Evolutionary conservation across 1,140 invertebrate genomes (phyloP).

Genomic region (Papilio xuthus): DNA sequence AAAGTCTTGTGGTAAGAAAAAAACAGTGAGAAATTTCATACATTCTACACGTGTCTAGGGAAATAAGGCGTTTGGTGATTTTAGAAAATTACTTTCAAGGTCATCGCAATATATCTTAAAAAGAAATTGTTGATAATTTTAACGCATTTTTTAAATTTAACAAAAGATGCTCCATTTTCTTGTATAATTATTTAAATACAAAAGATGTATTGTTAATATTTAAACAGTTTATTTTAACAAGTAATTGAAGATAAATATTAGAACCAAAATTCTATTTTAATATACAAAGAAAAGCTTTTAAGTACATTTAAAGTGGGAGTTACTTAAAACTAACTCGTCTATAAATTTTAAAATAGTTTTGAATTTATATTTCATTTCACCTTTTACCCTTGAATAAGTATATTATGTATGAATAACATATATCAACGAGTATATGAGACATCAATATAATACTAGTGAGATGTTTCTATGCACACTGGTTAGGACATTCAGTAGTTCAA

Average conservation of each 20-base stretch:
- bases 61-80: slow-evolving; percentile 5
- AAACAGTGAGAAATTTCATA: neutral
- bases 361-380: no score
- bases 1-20: neutral
- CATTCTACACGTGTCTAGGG: neutral
- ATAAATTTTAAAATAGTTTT: no score
- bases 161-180: no score
- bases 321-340: no score
- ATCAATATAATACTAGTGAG: neutral
- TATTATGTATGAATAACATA: neutral
- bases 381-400: neutral
- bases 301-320: no score
- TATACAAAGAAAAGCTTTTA: neutral
- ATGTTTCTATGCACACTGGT: slow-evolving; percentile 1
- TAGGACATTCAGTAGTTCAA: slow-evolving; percentile 27
- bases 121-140: neutral
- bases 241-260: neutral
- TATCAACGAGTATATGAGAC: neutral
- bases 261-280: neutral
- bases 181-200: no score
- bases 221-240: neutral
- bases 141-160: neutral
- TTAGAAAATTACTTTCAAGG: neutral
- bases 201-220: neutral
- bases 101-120: neutral